Conservation (phyloP, 2,888 invertebrate species). For the Dermolepida albohirtum region DNA sequence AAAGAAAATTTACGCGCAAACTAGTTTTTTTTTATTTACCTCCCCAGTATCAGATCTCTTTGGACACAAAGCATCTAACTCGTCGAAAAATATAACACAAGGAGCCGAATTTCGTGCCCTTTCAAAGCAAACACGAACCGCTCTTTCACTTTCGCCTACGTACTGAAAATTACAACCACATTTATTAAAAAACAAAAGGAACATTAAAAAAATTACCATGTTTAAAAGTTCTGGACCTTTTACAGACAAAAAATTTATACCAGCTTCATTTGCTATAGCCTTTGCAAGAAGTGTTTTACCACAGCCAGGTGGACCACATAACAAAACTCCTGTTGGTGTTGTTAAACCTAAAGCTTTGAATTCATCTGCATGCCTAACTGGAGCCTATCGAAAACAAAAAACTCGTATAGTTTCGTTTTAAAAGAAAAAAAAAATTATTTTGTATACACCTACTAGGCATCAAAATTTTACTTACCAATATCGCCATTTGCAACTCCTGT, state of each 20-base stretch:
- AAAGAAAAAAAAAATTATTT: no score
- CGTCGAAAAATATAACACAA: constrained; percentile 99
- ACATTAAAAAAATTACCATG: constrained; percentile 75
- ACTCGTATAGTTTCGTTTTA: constrained; percentile 56
- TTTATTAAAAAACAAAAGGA: constrained; percentile 28
- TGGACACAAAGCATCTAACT: constrained; percentile 96
- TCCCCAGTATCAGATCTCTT: constrained; percentile 80
- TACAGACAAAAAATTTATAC: constrained; percentile 98
- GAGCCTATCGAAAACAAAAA: constrained; percentile 72
- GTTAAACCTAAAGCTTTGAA: constrained; percentile 82
- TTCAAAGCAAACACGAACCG: constrained; percentile 95
- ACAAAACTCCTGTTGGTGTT: constrained; percentile 88
- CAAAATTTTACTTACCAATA: constrained; percentile 72
- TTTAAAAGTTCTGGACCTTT: constrained; percentile 98
- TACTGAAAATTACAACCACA: constrained; percentile 70
- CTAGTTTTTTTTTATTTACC: constrained; percentile 61
- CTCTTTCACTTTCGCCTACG: constrained; percentile 98
- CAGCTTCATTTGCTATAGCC: constrained; percentile 98
- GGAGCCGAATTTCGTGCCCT: constrained; percentile 95
- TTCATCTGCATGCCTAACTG: constrained; percentile 87
- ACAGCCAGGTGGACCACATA: constrained; percentile 98
- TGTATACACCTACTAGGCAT: no score
- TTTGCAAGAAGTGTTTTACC: constrained; percentile 97
- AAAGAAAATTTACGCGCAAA: no score
- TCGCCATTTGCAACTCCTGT: constrained; percentile 89